phyloP scores from a whole-genome alignment of 2,888 invertebrate species.

The Augiades crinisus region DNA sequence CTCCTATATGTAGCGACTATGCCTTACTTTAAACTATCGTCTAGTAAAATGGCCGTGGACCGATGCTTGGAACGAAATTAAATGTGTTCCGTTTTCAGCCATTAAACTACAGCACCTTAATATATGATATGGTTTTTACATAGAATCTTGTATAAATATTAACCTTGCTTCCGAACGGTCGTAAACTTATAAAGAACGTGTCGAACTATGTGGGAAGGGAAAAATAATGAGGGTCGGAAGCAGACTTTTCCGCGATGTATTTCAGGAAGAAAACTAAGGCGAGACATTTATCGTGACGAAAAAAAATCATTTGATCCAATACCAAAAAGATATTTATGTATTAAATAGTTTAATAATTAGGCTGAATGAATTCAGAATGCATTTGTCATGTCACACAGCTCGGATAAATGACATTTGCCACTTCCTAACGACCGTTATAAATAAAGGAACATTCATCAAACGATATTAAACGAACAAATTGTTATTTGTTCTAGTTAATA shows the following conservation, averaged over 20 bases:
- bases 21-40: too few relatives aligned
- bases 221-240: neutral
- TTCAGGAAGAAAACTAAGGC: constrained; percentile 2
- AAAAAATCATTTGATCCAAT: neutral
- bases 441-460: constrained; percentile 24
- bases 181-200: neutral
- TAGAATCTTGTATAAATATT: too few relatives aligned
- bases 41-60: too few relatives aligned
- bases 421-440: constrained; percentile 25
- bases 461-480: constrained; percentile 24
- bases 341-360: constrained; percentile 20
- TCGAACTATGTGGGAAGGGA: neutral
- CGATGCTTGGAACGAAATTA: too few relatives aligned
- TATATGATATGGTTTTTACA: too few relatives aligned
- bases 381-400: constrained; percentile 20
- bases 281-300: too few relatives aligned
- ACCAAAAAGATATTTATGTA: too few relatives aligned
- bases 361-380: constrained; percentile 20
- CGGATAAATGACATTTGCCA: constrained; percentile 25
- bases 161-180: too few relatives aligned
- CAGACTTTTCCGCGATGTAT: neutral
- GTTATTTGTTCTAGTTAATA: constrained; percentile 21
- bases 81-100: too few relatives aligned
- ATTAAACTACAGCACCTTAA: too few relatives aligned
- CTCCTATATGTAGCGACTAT: too few relatives aligned